phyloP scores from a whole-genome alignment of 2,797 vertebrate genomes.

The Staurois parvus region DNA sequence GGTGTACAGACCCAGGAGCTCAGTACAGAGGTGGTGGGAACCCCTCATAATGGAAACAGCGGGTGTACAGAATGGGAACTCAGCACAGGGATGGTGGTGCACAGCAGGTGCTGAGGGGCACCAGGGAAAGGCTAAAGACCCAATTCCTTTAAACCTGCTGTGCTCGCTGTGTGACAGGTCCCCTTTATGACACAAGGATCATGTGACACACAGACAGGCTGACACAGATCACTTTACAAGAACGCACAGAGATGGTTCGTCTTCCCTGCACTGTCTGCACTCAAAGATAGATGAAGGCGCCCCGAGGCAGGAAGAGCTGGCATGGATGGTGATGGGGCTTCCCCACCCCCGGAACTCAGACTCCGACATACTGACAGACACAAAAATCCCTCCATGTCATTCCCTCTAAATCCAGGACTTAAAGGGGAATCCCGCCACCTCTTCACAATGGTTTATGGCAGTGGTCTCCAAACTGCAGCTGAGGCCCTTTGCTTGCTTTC shows the following conservation, averaged over 20 bases:
- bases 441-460: not conserved
- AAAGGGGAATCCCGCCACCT: not conserved
- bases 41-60: too few species aligned
- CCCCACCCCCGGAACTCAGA: slow-evolving; percentile 66
- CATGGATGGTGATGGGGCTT: slow-evolving; percentile 69
- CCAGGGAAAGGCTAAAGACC: too few species aligned
- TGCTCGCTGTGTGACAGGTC: not conserved
- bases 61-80: too few species aligned
- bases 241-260: slow-evolving; percentile 68
- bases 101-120: too few species aligned
- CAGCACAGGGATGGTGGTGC: too few species aligned
- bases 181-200: not conserved
- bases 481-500: too few species aligned
- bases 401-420: not conserved
- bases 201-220: slow-evolving; percentile 64
- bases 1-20: too few species aligned
- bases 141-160: too few species aligned
- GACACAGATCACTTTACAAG: slow-evolving; percentile 66
- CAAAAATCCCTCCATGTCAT: slow-evolving; percentile 3
- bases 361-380: slow-evolving; percentile 3
- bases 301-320: slow-evolving; percentile 72
- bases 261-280: slow-evolving; percentile 68
- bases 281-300: slow-evolving; percentile 70
- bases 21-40: too few species aligned
- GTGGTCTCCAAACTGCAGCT: not conserved